Percentiles rank a stretch among this genome's conserved stretches.
These are phyloP conservation scores for Exocentrus adspersus DNA, from an alignment of 2,888 invertebrate genomes.

Conservation along the genomic window DNA sequence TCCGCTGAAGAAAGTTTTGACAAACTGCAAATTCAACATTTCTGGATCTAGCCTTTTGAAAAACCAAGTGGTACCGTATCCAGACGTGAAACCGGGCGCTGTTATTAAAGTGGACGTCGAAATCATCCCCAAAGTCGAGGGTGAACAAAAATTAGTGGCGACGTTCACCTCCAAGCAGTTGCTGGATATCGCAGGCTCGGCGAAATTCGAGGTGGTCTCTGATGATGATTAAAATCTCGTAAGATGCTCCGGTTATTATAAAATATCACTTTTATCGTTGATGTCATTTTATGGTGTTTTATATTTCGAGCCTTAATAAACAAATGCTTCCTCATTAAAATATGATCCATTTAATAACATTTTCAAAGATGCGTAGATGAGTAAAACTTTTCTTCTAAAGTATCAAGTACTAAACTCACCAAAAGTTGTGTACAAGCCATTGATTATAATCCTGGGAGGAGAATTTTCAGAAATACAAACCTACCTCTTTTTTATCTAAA, in stretches of 20 bases:
- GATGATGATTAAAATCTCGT: constrained; percentile 50
- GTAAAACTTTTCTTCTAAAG: too few species aligned
- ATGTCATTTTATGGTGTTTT: too few species aligned
- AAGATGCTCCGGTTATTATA: constrained; percentile 7
- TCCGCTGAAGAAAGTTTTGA: constrained; percentile 73
- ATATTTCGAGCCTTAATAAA: too few species aligned
- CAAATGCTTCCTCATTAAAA: too few species aligned
- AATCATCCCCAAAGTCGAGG: constrained; percentile 71
- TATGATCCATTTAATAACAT: too few species aligned
- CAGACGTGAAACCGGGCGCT: constrained; percentile 68
- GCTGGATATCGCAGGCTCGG: constrained; percentile 76
- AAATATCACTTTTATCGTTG: too few species aligned
- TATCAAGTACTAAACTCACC: too few species aligned
- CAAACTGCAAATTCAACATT: constrained; percentile 75
- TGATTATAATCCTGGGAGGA: too few species aligned
- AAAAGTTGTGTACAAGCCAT: too few species aligned
- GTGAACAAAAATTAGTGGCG: constrained; percentile 74
- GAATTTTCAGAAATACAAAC: too few species aligned
- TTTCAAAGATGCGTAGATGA: too few species aligned
- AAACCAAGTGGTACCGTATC: constrained; percentile 68
- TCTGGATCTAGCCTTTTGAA: constrained; percentile 75
- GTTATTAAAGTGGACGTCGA: constrained; percentile 67
- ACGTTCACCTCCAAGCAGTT: constrained; percentile 77
- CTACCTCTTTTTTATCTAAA: too few species aligned
- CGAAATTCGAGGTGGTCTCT: constrained; percentile 68